phyloP scores from a whole-genome alignment of 2,113 vertebrate species.

The Ictalurus punctatus region DNA sequence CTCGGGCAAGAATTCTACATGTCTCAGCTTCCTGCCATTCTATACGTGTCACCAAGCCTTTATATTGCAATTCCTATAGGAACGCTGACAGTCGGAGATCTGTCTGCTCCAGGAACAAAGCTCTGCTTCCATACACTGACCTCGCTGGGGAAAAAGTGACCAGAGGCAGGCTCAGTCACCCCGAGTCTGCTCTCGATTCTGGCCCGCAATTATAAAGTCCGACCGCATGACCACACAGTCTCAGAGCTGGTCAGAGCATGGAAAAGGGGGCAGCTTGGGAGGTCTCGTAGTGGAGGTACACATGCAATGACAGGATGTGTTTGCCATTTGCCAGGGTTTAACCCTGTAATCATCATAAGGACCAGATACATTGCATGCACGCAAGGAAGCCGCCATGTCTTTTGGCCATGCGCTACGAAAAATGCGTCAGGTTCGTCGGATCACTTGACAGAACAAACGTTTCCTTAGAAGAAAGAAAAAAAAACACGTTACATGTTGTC shows the following conservation, averaged over 20 bases:
- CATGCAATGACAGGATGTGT: constrained; percentile 69
- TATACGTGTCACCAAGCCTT: constrained; percentile 69
- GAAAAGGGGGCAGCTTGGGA: constrained; percentile 63
- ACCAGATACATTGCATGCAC: constrained; percentile 41
- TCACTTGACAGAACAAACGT: constrained; percentile 8
- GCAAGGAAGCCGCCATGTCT: constrained; percentile 19
- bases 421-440: background rate
- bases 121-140: constrained; percentile 53
- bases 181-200: constrained; percentile 30
- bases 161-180: constrained; percentile 33
- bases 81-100: constrained; percentile 61
- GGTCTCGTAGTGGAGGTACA: constrained; percentile 60
- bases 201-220: constrained; percentile 32
- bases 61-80: constrained; percentile 56
- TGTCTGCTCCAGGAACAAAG: constrained; percentile 52
- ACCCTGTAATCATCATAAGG: constrained; percentile 56
- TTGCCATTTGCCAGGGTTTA: constrained; percentile 67
- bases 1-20: constrained; percentile 60
- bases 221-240: constrained; percentile 52
- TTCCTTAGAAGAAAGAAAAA: background rate
- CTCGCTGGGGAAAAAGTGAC: constrained; percentile 53
- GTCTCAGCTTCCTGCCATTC: constrained; percentile 71
- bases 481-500: background rate
- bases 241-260: constrained; percentile 60
- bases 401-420: background rate